These are phyloP conservation scores for Bombus vancouverensis DNA, from an alignment of 1,140 invertebrate species.

Conservation along the genomic window DNA sequence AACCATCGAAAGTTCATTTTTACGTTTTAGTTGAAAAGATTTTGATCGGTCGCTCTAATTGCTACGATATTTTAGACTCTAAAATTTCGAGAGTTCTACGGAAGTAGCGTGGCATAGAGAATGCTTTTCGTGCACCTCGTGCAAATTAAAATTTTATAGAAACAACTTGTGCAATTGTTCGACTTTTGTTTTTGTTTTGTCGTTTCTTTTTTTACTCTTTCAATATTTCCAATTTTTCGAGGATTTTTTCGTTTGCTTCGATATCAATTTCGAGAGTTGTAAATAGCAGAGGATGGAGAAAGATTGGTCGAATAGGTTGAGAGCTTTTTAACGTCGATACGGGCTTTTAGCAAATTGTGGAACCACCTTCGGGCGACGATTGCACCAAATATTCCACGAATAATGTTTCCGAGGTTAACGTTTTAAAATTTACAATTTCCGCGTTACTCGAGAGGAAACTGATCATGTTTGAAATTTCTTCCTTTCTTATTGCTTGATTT, in stretches of 20 bases:
- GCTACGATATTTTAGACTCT: neutral
- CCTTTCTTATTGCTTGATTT: too few relatives aligned
- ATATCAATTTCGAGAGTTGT: neutral
- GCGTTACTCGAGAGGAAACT: neutral
- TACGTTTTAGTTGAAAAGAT: neutral
- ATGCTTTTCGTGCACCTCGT: neutral
- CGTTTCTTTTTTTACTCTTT: neutral
- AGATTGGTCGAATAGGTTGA: neutral
- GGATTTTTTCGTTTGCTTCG: neutral
- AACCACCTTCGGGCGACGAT: neutral
- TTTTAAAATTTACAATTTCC: neutral
- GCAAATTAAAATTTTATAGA: conserved; percentile 9
- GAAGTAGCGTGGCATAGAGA: too few relatives aligned
- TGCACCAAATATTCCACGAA: neutral
- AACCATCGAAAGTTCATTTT: conserved; percentile 15
- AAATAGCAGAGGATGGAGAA: neutral
- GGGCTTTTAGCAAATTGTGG: conserved; percentile 3
- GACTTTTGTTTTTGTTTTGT: neutral
- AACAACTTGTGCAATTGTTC: too few relatives aligned
- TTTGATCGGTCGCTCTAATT: conserved; percentile 5
- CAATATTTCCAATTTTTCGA: too few relatives aligned
- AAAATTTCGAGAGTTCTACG: neutral
- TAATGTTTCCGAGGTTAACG: neutral
- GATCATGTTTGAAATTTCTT: neutral
- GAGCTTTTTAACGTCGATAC: neutral